Evolutionary conservation across 2,113 vertebrate species (phyloP).

Genomic region (Centropus bengalensis): DNA sequence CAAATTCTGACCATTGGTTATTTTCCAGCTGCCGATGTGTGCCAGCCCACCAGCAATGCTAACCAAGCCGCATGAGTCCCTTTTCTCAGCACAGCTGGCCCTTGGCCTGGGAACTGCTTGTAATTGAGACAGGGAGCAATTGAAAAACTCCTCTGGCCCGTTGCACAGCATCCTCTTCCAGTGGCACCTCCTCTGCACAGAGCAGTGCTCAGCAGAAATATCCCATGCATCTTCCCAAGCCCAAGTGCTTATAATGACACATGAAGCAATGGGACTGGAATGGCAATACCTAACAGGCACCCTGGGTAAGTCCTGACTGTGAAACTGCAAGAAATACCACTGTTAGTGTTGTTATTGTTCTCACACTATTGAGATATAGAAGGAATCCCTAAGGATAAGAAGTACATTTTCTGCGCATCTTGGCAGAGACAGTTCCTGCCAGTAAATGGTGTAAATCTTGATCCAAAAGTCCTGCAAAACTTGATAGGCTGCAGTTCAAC

Average conservation of each 20-base stretch:
- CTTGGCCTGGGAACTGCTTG: neutral
- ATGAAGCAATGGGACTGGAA: neutral
- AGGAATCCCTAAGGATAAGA: neutral
- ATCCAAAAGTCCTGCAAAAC: neutral
- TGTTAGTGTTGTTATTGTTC: neutral
- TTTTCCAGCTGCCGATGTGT: neutral
- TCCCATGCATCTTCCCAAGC: neutral
- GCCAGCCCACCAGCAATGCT: neutral
- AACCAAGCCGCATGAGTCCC: neutral
- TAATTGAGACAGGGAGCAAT: neutral
- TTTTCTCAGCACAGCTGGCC: neutral
- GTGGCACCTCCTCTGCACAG: neutral
- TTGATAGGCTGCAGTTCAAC: neutral
- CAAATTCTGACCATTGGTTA: neutral
- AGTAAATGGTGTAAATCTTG: neutral
- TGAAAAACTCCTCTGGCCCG: neutral
- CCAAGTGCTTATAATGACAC: neutral
- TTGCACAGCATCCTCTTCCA: neutral
- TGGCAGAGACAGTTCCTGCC: neutral
- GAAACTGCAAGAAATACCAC: neutral
- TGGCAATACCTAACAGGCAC: neutral
- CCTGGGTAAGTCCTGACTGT: fast-evolving
- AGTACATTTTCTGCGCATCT: neutral
- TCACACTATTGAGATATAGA: neutral
- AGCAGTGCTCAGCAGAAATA: neutral